These are phyloP conservation scores for Onychostoma macrolepis DNA, from an alignment of 2,113 vertebrate genomes.

Conservation along the genomic window DNA sequence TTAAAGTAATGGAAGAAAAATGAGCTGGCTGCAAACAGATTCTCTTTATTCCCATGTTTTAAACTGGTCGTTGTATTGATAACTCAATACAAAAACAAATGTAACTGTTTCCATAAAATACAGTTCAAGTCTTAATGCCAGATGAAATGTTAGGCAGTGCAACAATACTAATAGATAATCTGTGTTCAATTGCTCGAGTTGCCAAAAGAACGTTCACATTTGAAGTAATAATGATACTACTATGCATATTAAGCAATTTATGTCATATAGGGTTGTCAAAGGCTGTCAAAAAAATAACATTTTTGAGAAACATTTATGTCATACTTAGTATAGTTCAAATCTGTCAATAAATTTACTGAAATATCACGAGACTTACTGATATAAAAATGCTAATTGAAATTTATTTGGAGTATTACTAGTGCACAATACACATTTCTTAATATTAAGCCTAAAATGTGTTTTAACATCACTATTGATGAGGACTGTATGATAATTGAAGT, in stretches of 20 bases:
- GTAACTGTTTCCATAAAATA: background rate
- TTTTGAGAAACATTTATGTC: too few species aligned
- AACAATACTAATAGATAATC: background rate
- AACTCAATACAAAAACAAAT: background rate
- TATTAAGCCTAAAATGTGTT: too few species aligned
- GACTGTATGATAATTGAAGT: too few species aligned
- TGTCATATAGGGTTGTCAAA: background rate
- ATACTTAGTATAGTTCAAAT: too few species aligned
- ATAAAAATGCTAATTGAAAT: background rate
- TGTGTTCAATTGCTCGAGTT: background rate
- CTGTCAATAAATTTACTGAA: too few species aligned
- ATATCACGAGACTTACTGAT: too few species aligned
- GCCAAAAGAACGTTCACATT: background rate
- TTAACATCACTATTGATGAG: too few species aligned
- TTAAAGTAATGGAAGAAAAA: background rate
- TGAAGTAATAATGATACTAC: background rate
- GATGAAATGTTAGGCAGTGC: background rate
- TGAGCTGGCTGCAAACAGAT: background rate
- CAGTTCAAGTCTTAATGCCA: background rate
- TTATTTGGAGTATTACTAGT: background rate
- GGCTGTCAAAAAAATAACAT: too few species aligned
- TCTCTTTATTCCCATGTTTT: background rate
- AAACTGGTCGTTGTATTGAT: too few species aligned
- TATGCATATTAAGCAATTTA: background rate
- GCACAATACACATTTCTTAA: too few species aligned